A percentile compares a stretch with the other conserved stretches of the same genome.
Conservation (phyloP, 1,140 invertebrate genomes). For the Lepidurus packardi region DNA sequence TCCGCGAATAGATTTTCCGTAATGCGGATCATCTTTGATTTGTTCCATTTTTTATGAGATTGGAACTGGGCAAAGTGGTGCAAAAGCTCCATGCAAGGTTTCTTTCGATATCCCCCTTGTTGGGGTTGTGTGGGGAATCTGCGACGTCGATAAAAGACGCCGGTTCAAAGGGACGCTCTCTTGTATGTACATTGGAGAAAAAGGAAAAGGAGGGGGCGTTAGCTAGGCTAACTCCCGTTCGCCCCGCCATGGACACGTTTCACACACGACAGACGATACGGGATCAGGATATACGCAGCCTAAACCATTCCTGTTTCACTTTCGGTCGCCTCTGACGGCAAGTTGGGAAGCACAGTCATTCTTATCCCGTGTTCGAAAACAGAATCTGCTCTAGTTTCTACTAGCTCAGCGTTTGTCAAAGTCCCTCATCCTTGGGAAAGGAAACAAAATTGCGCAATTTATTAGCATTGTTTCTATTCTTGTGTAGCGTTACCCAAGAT, state of each 20-base stretch:
- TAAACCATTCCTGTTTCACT: background rate
- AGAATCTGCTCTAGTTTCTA: too few relatives aligned
- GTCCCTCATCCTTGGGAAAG: too few relatives aligned
- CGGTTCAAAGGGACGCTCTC: background rate
- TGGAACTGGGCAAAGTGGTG: background rate
- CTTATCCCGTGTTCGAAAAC: too few relatives aligned
- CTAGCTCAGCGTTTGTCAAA: too few relatives aligned
- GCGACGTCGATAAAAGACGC: background rate
- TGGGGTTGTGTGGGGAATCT: background rate
- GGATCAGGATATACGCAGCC: background rate
- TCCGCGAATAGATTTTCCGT: background rate
- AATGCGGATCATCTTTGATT: background rate
- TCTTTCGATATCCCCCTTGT: background rate
- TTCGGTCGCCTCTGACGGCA: conserved; percentile 13
- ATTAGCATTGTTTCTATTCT: too few relatives aligned
- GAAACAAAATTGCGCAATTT: too few relatives aligned
- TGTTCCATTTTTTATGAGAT: background rate
- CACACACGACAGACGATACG: background rate
- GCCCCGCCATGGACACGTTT: background rate
- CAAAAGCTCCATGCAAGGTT: background rate
- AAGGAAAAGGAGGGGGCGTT: background rate
- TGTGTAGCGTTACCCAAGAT: too few relatives aligned
- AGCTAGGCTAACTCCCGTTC: background rate
- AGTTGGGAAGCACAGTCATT: background rate
- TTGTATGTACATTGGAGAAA: background rate